Evolutionary conservation across 2,888 invertebrate genomes (phyloP).

Genomic region (Muscina levida): DNA sequence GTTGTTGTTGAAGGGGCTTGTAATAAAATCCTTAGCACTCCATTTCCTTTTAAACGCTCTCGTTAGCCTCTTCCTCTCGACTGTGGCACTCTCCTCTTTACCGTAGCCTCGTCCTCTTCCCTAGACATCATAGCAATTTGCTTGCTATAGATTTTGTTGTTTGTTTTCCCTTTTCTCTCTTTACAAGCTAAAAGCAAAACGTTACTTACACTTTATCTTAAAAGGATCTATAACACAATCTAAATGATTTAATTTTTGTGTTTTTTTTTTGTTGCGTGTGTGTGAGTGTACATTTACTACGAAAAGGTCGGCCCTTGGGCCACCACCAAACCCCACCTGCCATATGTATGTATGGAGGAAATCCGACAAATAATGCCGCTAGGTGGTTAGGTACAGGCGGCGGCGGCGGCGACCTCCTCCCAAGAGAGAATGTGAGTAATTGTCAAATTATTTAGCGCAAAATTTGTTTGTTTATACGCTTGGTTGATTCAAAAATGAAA

Average conservation of each 20-base stretch:
- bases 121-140: conserved; percentile 15
- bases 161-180: conserved; percentile 55
- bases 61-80: conserved; percentile 36
- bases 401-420: conserved; percentile 32
- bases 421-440: conserved; percentile 76
- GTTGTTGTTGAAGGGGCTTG: conserved; percentile 3
- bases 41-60: conserved; percentile 59
- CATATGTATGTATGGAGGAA: conserved; percentile 23
- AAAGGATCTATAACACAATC: conserved; percentile 79
- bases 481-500: conserved; percentile 76
- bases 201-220: conserved; percentile 70
- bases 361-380: background rate
- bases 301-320: background rate
- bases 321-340: conserved; percentile 9
- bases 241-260: conserved; percentile 79
- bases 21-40: conserved; percentile 62
- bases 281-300: too few relatives aligned
- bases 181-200: conserved; percentile 9
- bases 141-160: too few relatives aligned
- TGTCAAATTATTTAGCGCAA: conserved; percentile 80
- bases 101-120: background rate
- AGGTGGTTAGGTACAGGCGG: background rate
- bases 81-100: conserved; percentile 16
- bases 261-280: conserved; percentile 72
- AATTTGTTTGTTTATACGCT: conserved; percentile 79